Evolutionary conservation across 2,797 vertebrate genomes (phyloP).

Genomic region (Sebastes hopkinsi): DNA sequence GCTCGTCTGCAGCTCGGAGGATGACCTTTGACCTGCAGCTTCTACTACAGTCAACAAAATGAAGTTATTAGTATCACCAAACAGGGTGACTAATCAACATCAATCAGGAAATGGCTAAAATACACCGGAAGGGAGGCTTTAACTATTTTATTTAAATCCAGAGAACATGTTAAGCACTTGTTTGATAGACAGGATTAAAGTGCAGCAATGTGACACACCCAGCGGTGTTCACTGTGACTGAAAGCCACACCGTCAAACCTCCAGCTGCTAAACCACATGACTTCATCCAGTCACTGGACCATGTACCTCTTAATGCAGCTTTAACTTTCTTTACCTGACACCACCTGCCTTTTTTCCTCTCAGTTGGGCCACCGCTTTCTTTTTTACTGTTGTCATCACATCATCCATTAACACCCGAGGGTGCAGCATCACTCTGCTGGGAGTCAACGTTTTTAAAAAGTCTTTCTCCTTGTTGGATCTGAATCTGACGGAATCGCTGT

Average conservation of each 20-base stretch:
- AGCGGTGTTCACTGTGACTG: not conserved
- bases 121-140: too few relatives aligned
- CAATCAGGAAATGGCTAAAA: too few relatives aligned
- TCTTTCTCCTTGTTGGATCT: not conserved
- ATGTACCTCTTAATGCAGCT: not conserved
- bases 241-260: not conserved
- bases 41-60: too few relatives aligned
- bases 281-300: not conserved
- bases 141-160: too few relatives aligned
- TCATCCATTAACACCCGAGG: not conserved
- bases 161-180: too few relatives aligned
- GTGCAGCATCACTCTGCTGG: not conserved
- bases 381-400: not conserved
- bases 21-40: too few relatives aligned
- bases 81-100: too few relatives aligned
- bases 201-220: not conserved
- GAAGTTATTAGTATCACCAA: too few relatives aligned
- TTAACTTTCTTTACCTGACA: not conserved
- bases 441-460: not conserved
- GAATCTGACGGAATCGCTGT: not conserved
- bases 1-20: too few relatives aligned
- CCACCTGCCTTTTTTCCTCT: not conserved
- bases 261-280: not conserved
- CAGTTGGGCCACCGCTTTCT: not conserved
- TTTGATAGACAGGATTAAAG: not conserved